phyloP scores from a whole-genome alignment of 2,888 invertebrate genomes.

The Cantharis flavilabris region DNA sequence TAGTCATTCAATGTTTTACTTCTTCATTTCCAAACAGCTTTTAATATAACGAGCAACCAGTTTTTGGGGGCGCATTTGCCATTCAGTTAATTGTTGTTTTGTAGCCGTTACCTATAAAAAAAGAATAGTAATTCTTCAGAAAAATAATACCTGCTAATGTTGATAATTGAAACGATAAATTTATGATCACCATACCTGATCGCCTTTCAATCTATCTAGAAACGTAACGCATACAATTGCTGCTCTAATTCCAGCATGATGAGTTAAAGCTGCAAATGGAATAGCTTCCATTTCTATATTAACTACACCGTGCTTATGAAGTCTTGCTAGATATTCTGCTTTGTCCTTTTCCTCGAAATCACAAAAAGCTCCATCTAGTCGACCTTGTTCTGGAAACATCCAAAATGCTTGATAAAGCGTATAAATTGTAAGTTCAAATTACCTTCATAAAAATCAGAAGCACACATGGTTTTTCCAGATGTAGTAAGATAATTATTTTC shows the following conservation, averaged over 20 bases:
- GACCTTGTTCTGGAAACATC: constrained; percentile 76
- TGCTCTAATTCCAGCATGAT: constrained; percentile 91
- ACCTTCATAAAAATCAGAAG: constrained; percentile 98
- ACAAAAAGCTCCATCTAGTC: constrained; percentile 96
- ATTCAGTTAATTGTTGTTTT: constrained; percentile 86
- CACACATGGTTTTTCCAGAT: constrained; percentile 92
- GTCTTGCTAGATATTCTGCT: constrained; percentile 78
- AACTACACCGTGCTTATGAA: constrained; percentile 79
- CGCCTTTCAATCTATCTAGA: constrained; percentile 89
- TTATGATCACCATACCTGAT: constrained; percentile 70
- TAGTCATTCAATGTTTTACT: too few species aligned
- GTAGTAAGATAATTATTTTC: constrained; percentile 87
- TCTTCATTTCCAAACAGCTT: constrained; percentile 70
- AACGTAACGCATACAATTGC: constrained; percentile 94
- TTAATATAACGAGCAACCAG: constrained; percentile 84
- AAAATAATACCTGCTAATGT: too few species aligned
- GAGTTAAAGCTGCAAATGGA: constrained; percentile 90
- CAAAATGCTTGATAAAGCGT: not conserved
- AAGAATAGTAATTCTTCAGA: too few species aligned
- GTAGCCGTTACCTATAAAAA: constrained; percentile 74
- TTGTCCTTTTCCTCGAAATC: constrained; percentile 91
- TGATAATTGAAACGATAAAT: too few species aligned
- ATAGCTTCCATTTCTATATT: constrained; percentile 98
- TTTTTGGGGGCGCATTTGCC: constrained; percentile 87
- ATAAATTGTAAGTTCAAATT: constrained; percentile 26